Base-by-base conservation (phyloP, 2,888 invertebrate genomes). In the Drosophila yooni region DNA sequence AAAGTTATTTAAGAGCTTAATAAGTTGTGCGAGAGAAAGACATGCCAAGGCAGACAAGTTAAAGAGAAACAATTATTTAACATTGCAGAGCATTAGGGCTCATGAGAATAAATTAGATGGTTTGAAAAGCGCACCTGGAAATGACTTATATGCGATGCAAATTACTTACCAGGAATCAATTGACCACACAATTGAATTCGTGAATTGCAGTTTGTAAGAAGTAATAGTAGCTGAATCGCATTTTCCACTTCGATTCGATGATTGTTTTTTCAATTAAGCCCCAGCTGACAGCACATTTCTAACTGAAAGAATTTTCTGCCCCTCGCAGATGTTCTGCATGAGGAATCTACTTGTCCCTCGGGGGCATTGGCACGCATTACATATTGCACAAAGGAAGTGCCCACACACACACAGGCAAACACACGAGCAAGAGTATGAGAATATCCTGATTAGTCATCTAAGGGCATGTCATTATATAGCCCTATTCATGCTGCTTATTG, bases 361-460 rank as follows among this genome's bases (percentile, higher is more conserved):
- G 65, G 62, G 65, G 56, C 50, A 61, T 57, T 65, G 73, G 57
- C 70, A 53, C 70, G 50, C 62, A 52, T 62, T 58, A 31, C 33
- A 29, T 21, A 31, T 21, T 40, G 50, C 34, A 59, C 56, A 60
- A 46, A 62, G 62, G 21, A 38, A 51, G 21, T 48, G 34, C 36
- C 53, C 18, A 40, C 5, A 57, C 3, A 57, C 3, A 46, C 25
- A 38, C 6, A 25, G 64, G n/a, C n/a, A 27, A 21, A 40, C 27
- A 25, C 4, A 43, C 25, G n/a, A 36, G 40, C 57, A 54, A 29
- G 51, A 18, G 31, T n/a, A 58, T 29, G 33, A 38, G 46, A 53
- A 74, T 70, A 79, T 85, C 71, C 71, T 85, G 84, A 84, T 84
- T 88, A 84, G 88, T 79, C 80, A 73, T 65, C 74, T 74, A 66